Evolutionary conservation across 2,888 invertebrate species (phyloP), one percentile per base, ranked within the genome.

Genomic region (Andrena praecox): DNA sequence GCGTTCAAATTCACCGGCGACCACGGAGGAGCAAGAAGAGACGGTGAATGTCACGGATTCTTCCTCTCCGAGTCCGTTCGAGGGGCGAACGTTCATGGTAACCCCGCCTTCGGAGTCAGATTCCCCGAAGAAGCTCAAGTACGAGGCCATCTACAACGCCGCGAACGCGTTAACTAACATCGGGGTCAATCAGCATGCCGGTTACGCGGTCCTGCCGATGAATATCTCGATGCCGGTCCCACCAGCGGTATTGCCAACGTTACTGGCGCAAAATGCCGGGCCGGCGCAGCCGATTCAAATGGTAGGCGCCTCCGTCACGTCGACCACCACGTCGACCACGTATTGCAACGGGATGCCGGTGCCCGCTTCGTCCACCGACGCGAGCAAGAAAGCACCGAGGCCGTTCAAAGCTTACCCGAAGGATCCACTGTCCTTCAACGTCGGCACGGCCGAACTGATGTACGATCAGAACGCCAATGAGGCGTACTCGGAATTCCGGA

Each of bases 351-450:
- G 90, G 0, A 16, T 56, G 0, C 1, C 71, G 10, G 48, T 69
- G 7, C 56, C 81, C 0, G 12, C 68, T 20, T 16, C 64, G 5
- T 63, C 90, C 67, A 80, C 91, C 70, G 92, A 92, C 3, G 2
- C 7, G 0, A 8, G 60, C 29, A 92, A 94, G 29, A 96, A 95
- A 89, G 85, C 93, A 3, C 94, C 95, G 0, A 94, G 96, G 2
- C 96, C 96, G 0, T 96, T 96, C 90, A 96, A 96, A 91, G 96
- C 96, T 0, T 97, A 96, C 90, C 96, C 97, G 0, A 96, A 96
- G 85, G 96, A 97, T 91, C 96, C 96, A 0, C 90, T 96, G 31
- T 94, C 95, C 59, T 91, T 97, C 87, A 93, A 96, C 59, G 91
- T 96, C 85, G 92, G 95, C 85, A 12, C 94, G 82, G 90, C 95